Evolutionary conservation across 2,797 vertebrate genomes (phyloP), one percentile per base, ranked within the genome.

Genomic region (Gambusia yucatana): DNA sequence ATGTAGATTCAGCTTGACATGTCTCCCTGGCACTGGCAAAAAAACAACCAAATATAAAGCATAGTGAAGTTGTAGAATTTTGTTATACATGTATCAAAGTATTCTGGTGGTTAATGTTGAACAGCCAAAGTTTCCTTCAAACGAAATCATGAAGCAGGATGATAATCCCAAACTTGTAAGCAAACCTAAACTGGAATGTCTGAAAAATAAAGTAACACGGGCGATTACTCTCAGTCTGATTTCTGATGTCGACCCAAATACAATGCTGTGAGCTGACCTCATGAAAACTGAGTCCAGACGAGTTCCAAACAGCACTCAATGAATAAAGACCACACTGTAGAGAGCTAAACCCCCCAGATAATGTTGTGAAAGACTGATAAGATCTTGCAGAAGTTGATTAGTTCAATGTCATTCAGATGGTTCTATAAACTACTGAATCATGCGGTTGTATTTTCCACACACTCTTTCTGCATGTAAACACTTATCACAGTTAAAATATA

Each of bases 331-430:
- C 33, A 17, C 33, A 39, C 7, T 4, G 16, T 1, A 4, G 17
- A 39, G 61, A 39, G 22, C 39, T 69, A 25, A 25, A 43, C 43
- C 5, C 39, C 36, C 39, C 17, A 25, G 39, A 13, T n/a, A n/a
- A 44, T n/a, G 43, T 28, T 70, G 67, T 70, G 67, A 70, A 70
- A 70, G 43, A 28, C 41, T 70, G 67, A 70, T 44, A n/a, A 28
- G 11, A 46, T 46, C 67, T 28, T 70, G 44, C 41, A 44, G 41
- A 44, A 70, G 65, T 44, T 44, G 39, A 69, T 44, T 43, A 43
- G 5, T 44, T 69, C 65, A 69, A n/a, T 44, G 67, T 70, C 41
- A 70, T 46, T 46, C 22, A 46, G 25, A 44, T 46, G 41, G 67
- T 46, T 70, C 14, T 28, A 44, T 70, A 46, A 20, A 43, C 25